Conservation (phyloP, 2,797 vertebrate species). For the Rhadinocentrus ornatus region DNA sequence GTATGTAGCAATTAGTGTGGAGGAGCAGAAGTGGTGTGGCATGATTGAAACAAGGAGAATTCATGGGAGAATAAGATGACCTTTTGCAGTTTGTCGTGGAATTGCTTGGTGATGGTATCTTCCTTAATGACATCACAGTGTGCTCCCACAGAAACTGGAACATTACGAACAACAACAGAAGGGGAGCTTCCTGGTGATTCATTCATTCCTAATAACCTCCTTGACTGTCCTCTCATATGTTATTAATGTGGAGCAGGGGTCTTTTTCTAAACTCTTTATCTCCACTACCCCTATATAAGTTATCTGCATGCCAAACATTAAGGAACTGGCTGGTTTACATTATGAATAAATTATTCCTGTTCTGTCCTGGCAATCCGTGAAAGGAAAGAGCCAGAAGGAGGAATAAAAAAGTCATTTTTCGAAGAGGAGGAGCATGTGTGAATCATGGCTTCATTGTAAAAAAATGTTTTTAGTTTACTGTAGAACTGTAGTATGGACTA, state of each 20-base stretch:
- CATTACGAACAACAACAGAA: slow-evolving; percentile 11
- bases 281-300: slow-evolving; percentile 12
- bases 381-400: slow-evolving; percentile 35
- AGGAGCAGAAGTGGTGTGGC: slow-evolving; percentile 20
- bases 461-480: slow-evolving; percentile 12
- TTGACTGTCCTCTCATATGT: neutral
- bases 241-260: slow-evolving; percentile 7
- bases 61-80: slow-evolving; percentile 34
- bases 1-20: slow-evolving; percentile 4
- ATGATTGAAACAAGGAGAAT: slow-evolving; percentile 15
- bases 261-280: neutral
- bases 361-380: slow-evolving; percentile 18
- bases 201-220: slow-evolving; percentile 27
- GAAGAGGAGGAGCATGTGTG: slow-evolving; percentile 1
- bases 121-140: slow-evolving; percentile 46
- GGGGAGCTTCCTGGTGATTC: slow-evolving; percentile 62
- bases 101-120: slow-evolving; percentile 51
- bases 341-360: slow-evolving; percentile 13
- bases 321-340: slow-evolving; percentile 28
- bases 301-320: neutral
- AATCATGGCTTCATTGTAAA: slow-evolving; percentile 15
- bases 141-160: slow-evolving; percentile 7
- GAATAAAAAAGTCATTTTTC: slow-evolving; percentile 16
- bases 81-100: slow-evolving; percentile 35
- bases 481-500: neutral